A percentile compares a stretch with the other conserved stretches of the same genome.
Conservation (phyloP, 2,797 vertebrate genomes). For the Potorous gilbertii region DNA sequence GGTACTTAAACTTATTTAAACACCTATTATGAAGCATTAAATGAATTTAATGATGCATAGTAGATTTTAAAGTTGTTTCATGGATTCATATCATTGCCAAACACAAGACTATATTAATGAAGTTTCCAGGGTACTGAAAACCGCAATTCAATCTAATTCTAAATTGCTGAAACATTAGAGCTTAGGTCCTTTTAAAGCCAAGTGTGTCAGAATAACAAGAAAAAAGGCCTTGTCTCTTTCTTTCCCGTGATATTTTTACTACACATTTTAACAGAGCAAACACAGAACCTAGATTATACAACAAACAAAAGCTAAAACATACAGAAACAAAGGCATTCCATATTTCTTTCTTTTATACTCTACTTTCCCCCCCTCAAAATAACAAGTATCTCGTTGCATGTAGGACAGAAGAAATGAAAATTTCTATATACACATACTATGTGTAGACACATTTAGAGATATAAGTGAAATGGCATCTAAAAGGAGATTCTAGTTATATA, state of each 20-base stretch:
- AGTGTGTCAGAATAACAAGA: conserved; percentile 46
- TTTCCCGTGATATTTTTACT: conserved; percentile 20
- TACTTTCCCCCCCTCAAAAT: not conserved
- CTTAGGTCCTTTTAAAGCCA: conserved; percentile 27
- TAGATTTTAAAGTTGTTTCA: conserved; percentile 79
- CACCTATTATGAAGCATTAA: conserved; percentile 67
- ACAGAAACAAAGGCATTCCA: not conserved
- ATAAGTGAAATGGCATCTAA: too few species aligned
- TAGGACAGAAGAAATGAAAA: not conserved
- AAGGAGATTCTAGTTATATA: too few species aligned
- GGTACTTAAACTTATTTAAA: conserved; percentile 80
- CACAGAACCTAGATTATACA: conserved; percentile 20
- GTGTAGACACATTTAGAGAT: too few species aligned
- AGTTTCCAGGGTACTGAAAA: conserved; percentile 45
- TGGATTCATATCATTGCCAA: conserved; percentile 68
- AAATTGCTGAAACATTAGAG: conserved; percentile 37
- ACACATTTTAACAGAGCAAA: conserved; percentile 40
- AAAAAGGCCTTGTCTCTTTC: not conserved
- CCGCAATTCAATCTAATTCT: conserved; percentile 49
- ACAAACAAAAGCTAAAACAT: not conserved
- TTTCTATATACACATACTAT: not conserved
- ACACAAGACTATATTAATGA: conserved; percentile 61
- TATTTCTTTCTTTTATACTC: not conserved
- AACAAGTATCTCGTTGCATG: not conserved
- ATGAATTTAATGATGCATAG: conserved; percentile 74